Conservation (phyloP, 2,797 vertebrate genomes). For the Antrozous pallidus region DNA sequence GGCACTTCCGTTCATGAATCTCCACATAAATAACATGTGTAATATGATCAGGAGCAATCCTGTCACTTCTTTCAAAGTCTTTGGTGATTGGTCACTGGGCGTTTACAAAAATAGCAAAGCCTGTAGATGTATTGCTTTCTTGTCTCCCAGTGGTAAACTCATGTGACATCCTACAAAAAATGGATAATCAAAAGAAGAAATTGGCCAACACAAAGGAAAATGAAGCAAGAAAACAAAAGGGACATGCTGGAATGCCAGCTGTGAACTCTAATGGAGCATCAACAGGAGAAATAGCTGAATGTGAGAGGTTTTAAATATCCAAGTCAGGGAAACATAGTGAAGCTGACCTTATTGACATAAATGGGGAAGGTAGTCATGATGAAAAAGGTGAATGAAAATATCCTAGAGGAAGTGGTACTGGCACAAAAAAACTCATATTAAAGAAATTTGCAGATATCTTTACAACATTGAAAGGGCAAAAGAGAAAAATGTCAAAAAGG, state of each 20-base stretch:
- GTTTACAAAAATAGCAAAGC: not conserved
- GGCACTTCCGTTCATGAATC: not conserved
- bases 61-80: not conserved
- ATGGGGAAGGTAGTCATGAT: not conserved
- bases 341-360: not conserved
- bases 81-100: not conserved
- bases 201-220: not conserved
- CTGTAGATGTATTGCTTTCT: not conserved
- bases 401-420: not conserved
- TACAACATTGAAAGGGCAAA: not conserved
- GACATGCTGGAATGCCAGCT: too few relatives aligned
- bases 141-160: not conserved
- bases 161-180: not conserved
- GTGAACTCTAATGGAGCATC: not conserved
- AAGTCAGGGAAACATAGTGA: not conserved
- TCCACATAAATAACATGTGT: not conserved
- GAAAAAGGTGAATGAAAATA: not conserved
- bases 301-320: not conserved
- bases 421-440: not conserved
- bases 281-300: not conserved
- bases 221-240: not conserved
- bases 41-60: not conserved
- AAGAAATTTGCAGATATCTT: not conserved
- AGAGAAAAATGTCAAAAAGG: not conserved
- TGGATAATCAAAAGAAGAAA: not conserved